A percentile compares a stretch with the other conserved stretches of the same genome.
phyloP scores from a whole-genome alignment of 1,140 invertebrate species.

The Drosophila ambigua region DNA sequence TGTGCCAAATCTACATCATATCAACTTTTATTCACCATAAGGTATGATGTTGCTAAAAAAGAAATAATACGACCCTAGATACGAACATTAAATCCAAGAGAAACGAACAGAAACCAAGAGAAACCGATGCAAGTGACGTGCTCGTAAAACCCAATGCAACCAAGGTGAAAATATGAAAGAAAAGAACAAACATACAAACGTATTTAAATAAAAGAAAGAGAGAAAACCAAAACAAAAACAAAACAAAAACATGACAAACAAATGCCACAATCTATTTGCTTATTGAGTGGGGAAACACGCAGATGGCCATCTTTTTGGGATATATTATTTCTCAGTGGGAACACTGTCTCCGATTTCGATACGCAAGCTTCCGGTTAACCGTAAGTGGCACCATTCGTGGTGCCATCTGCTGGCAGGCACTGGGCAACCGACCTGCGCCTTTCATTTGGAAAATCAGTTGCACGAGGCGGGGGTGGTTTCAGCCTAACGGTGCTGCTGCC shows the following conservation, averaged over 20 bases:
- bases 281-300: too few relatives aligned
- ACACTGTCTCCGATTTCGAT: too few relatives aligned
- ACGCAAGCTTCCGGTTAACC: too few relatives aligned
- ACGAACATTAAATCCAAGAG: conserved; percentile 24
- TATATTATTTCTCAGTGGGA: too few relatives aligned
- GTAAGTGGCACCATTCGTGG: too few relatives aligned
- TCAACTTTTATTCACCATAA: conserved; percentile 60
- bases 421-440: background rate
- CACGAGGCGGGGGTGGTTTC: too few relatives aligned
- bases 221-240: conserved; percentile 8
- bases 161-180: conserved; percentile 67
- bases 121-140: conserved; percentile 16
- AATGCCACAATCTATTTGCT: too few relatives aligned
- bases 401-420: too few relatives aligned
- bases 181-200: conserved; percentile 30
- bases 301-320: too few relatives aligned
- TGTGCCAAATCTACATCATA: conserved; percentile 72
- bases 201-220: conserved; percentile 44
- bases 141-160: conserved; percentile 50
- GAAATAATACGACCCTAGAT: conserved; percentile 11
- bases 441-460: too few relatives aligned
- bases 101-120: conserved; percentile 7
- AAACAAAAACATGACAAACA: conserved; percentile 15
- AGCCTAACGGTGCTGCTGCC: too few relatives aligned
- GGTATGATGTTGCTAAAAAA: conserved; percentile 66